Conservation (phyloP, 2,797 vertebrate genomes). For the Hephaestus fuliginosus region DNA sequence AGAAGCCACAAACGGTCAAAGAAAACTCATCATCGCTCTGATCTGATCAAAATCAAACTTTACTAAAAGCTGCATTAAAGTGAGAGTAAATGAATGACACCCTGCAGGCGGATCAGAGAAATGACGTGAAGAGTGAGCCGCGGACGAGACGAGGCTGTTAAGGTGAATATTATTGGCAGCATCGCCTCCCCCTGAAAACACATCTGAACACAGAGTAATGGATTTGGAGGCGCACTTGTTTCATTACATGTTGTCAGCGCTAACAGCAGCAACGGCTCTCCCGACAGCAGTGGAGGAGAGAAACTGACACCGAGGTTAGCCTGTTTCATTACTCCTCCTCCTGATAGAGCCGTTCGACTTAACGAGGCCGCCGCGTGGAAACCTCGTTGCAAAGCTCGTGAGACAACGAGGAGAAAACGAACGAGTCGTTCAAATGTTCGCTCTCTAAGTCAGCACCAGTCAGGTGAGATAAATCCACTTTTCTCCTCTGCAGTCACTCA, state of each 20-base stretch:
- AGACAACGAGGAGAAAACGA: not conserved
- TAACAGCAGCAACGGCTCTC: conserved; percentile 25
- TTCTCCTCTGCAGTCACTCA: no score
- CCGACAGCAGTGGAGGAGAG: conserved; percentile 35
- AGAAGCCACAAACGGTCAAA: not conserved
- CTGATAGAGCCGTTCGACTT: conserved; percentile 20
- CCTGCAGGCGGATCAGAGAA: conserved; percentile 15
- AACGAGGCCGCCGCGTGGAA: not conserved
- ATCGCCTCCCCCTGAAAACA: conserved; percentile 4
- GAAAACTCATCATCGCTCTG: not conserved
- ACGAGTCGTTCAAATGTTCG: not conserved
- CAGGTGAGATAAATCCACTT: not conserved
- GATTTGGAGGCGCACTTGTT: conserved; percentile 35
- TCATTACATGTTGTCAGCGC: conserved; percentile 46
- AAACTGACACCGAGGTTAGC: conserved; percentile 25
- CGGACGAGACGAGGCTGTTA: conserved; percentile 20
- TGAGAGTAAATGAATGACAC: not conserved
- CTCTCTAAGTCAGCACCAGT: not conserved
- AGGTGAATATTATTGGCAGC: conserved; percentile 33
- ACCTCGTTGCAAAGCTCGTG: not conserved
- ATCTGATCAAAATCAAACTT: not conserved
- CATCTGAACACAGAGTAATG: conserved; percentile 24
- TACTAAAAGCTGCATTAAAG: conserved; percentile 7
- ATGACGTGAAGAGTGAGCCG: conserved; percentile 19
- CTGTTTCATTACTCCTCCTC: conserved; percentile 34